Percentiles rank a stretch among this genome's conserved stretches.
Conservation (phyloP, 2,797 vertebrate genomes). For the Anabacerthia variegaticeps region DNA sequence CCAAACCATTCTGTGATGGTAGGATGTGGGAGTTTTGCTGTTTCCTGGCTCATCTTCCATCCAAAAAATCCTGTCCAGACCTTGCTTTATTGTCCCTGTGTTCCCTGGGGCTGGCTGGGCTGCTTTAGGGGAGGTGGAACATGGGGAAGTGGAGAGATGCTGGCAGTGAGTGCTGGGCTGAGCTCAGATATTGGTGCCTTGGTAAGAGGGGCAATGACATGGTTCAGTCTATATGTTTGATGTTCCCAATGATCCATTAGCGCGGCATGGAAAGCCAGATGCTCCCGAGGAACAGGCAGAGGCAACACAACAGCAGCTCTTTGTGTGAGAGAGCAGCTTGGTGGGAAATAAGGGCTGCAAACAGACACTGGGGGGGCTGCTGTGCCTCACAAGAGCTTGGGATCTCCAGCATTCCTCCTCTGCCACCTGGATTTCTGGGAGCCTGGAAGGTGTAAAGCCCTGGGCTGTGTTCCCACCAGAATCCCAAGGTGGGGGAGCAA, state of each 20-base stretch:
- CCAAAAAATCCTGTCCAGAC: accelerated
- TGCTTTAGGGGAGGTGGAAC: not conserved
- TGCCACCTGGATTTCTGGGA: not conserved
- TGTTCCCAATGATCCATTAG: conserved; percentile 41
- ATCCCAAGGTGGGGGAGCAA: not conserved
- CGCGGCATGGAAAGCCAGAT: conserved; percentile 26
- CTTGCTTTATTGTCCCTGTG: not conserved
- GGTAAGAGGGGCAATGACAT: conserved; percentile 57
- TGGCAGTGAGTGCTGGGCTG: conserved; percentile 13
- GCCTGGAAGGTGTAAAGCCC: not conserved
- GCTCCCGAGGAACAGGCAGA: not conserved
- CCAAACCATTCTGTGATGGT: not conserved
- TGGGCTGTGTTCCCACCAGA: not conserved
- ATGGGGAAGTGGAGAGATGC: not conserved
- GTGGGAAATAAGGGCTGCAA: conserved; percentile 18
- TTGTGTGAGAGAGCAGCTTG: not conserved
- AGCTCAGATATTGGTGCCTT: conserved; percentile 55
- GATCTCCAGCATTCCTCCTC: not conserved
- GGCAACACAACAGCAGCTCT: not conserved
- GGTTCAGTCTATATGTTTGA: conserved; percentile 48
- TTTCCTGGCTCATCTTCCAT: not conserved
- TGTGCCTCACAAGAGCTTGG: not conserved
- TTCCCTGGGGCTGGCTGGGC: not conserved
- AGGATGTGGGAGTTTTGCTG: not conserved
- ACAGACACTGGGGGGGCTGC: not conserved